Percentiles rank a stretch among this genome's conserved stretches.
Conservation (phyloP, 2,113 vertebrate genomes). For the Pachyramphus minor region DNA sequence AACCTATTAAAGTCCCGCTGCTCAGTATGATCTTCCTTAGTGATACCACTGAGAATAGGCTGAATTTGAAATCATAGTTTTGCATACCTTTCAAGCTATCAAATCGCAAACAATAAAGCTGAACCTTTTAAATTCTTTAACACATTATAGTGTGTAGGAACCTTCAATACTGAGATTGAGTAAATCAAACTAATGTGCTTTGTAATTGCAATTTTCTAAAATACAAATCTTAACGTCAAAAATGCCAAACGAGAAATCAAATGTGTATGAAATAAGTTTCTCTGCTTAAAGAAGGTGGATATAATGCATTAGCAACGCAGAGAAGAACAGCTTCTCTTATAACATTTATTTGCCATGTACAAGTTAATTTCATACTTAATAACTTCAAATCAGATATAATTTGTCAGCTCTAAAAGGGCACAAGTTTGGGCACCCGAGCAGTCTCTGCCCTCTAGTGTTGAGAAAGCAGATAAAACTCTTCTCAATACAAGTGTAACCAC, state of each 20-base stretch:
- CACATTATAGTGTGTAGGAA: neutral
- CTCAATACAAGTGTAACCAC: neutral
- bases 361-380: slow-evolving; percentile 44
- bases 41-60: slow-evolving; percentile 60
- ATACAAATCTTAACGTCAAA: neutral
- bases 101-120: slow-evolving; percentile 50
- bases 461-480: slow-evolving; percentile 74
- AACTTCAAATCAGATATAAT: slow-evolving; percentile 59
- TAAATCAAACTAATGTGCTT: slow-evolving; percentile 18
- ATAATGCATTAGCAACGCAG: neutral
- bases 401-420: slow-evolving; percentile 67
- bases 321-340: neutral
- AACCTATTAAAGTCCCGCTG: slow-evolving; percentile 65
- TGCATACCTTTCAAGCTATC: slow-evolving; percentile 63
- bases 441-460: slow-evolving; percentile 84
- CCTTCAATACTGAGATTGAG: slow-evolving; percentile 11
- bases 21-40: slow-evolving; percentile 61
- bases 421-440: slow-evolving; percentile 72
- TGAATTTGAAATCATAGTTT: slow-evolving; percentile 66
- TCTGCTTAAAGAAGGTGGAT: neutral
- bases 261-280: neutral
- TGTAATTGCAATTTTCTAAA: slow-evolving; percentile 6
- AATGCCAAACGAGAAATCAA: neutral
- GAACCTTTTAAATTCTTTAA: slow-evolving; percentile 50
- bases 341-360: neutral